Conservation (phyloP, 2,113 vertebrate genomes). For the Rhodinocichla rosea region DNA sequence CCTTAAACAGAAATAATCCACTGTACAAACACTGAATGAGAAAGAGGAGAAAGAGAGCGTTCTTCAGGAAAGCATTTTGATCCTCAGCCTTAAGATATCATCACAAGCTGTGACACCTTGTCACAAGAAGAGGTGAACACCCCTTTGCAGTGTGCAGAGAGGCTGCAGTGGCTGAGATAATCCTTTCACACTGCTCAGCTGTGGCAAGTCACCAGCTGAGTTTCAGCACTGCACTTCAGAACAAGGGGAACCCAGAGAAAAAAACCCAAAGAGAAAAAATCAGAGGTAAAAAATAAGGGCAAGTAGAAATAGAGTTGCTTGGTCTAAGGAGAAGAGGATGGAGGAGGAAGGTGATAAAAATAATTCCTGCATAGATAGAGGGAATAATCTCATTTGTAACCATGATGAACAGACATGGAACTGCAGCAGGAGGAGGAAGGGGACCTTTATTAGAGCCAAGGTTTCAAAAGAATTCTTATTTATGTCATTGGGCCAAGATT, state of each 20-base stretch:
- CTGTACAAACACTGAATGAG: neutral
- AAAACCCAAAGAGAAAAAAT: neutral
- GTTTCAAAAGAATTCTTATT: neutral
- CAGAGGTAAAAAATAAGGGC: neutral
- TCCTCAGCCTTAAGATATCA: neutral
- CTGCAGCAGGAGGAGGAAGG: neutral
- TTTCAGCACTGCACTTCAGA: neutral
- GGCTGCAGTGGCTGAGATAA: neutral
- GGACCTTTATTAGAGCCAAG: neutral
- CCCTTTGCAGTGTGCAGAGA: neutral
- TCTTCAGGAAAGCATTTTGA: neutral
- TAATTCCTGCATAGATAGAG: neutral
- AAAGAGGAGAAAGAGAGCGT: neutral
- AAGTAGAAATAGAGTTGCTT: neutral
- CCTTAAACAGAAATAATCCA: neutral
- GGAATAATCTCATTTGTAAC: neutral
- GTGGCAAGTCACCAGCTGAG: neutral
- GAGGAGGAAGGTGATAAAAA: neutral
- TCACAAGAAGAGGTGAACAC: neutral
- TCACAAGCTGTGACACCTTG: neutral
- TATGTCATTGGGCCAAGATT: neutral
- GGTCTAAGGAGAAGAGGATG: neutral
- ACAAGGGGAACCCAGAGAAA: fast-evolving
- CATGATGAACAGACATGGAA: neutral
- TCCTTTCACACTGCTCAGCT: neutral